phyloP scores from a whole-genome alignment of 2,888 invertebrate species.

The Andrena praecox region DNA sequence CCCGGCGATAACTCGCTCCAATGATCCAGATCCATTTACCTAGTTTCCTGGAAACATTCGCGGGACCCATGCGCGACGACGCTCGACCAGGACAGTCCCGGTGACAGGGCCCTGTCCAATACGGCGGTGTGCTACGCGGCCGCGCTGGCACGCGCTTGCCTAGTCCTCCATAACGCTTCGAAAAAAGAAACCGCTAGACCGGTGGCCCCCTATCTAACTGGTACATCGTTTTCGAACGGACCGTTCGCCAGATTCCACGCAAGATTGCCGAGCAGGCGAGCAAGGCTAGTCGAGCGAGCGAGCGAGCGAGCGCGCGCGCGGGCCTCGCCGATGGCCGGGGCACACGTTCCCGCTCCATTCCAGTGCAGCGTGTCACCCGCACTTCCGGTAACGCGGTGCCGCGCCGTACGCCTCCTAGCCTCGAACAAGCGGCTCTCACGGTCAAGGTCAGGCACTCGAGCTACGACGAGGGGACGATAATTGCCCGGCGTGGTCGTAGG shows the following conservation, averaged over 20 bases:
- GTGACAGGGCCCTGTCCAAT: neutral
- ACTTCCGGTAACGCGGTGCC: constrained; percentile 62
- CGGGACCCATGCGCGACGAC: constrained; percentile 6
- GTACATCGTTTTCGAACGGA: constrained; percentile 75
- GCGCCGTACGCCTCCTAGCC: constrained; percentile 29
- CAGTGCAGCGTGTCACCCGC: constrained; percentile 65
- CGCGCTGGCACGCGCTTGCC: constrained; percentile 59
- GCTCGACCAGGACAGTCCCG: neutral
- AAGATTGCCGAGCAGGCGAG: constrained; percentile 58
- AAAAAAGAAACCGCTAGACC: constrained; percentile 72
- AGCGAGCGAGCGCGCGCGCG: constrained; percentile 1
- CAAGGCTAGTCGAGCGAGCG: constrained; percentile 39
- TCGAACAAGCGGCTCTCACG: constrained; percentile 50
- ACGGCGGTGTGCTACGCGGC: constrained; percentile 5
- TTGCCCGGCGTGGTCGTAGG: constrained; percentile 29
- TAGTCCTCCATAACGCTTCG: constrained; percentile 40
- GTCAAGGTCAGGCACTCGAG: constrained; percentile 62
- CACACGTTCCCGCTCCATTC: constrained; percentile 40
- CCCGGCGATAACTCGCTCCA: constrained; percentile 47
- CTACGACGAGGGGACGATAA: constrained; percentile 56
- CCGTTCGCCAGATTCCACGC: constrained; percentile 73
- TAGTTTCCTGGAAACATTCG: constrained; percentile 68
- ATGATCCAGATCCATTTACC: constrained; percentile 77
- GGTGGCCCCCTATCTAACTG: constrained; percentile 74
- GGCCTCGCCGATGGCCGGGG: constrained; percentile 9